These are phyloP conservation scores for Malurus splendens DNA, from an alignment of 2,797 vertebrate genomes.

Conservation along the genomic window DNA sequence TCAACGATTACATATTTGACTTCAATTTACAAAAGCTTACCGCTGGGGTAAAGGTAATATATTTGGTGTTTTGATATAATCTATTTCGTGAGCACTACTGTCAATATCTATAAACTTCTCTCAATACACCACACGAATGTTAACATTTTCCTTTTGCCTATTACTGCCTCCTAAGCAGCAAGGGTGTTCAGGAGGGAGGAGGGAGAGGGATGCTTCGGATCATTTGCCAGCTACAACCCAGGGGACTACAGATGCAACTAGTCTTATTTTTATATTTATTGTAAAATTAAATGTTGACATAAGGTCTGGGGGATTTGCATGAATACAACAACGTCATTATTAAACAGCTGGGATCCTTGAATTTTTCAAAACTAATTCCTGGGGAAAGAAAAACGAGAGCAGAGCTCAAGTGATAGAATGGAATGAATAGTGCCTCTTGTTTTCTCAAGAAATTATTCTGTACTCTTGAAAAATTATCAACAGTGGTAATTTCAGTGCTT, in stretches of 20 bases:
- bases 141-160: constrained; percentile 62
- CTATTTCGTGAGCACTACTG: constrained; percentile 51
- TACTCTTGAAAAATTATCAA: constrained; percentile 35
- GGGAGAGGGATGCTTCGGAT: not conserved
- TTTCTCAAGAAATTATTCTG: constrained; percentile 37
- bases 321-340: constrained; percentile 49
- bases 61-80: constrained; percentile 48
- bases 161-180: constrained; percentile 49
- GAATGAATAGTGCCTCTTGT: constrained; percentile 48
- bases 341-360: constrained; percentile 50
- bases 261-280: constrained; percentile 58
- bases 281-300: constrained; percentile 61
- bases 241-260: constrained; percentile 38
- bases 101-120: constrained; percentile 65
- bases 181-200: constrained; percentile 10
- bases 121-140: constrained; percentile 52
- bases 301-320: constrained; percentile 53
- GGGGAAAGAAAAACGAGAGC: not conserved
- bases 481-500: constrained; percentile 36
- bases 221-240: constrained; percentile 25
- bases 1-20: constrained; percentile 55
- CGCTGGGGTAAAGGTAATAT: constrained; percentile 45
- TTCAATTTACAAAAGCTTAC: constrained; percentile 61
- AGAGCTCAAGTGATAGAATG: not conserved
- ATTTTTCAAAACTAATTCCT: constrained; percentile 38